Conservation (phyloP, 2,113 vertebrate genomes). For the Excalfactoria chinensis region DNA sequence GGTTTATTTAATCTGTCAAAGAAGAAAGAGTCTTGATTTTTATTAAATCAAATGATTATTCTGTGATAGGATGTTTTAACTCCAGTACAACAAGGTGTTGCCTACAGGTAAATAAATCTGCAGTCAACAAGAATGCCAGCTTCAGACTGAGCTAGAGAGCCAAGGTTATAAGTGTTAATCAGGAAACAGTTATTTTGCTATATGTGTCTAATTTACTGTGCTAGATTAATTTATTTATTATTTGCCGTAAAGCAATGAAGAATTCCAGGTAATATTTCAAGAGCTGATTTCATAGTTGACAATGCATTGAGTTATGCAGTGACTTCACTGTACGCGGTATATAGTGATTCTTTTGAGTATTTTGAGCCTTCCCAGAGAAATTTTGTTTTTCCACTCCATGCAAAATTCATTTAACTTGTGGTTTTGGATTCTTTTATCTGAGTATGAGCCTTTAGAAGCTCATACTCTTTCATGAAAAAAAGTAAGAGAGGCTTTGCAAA, state of each 20-base stretch:
- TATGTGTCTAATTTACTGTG: conserved; percentile 34
- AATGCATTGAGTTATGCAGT: background rate
- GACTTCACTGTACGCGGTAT: background rate
- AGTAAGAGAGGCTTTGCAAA: background rate
- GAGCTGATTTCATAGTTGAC: background rate
- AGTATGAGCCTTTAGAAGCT: background rate
- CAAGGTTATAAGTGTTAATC: conserved; percentile 27
- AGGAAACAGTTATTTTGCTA: conserved; percentile 32
- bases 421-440: background rate
- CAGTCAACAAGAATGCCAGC: conserved; percentile 31
- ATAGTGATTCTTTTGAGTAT: background rate
- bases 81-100: background rate
- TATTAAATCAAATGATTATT: conserved; percentile 17
- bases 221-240: conserved; percentile 13
- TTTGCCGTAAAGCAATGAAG: conserved; percentile 26
- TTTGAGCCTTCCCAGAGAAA: background rate
- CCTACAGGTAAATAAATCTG: conserved; percentile 3
- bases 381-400: background rate
- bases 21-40: conserved; percentile 11
- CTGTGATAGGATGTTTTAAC: background rate
- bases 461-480: background rate
- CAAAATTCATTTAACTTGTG: background rate
- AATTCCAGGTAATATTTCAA: conserved; percentile 19
- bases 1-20: background rate
- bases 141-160: conserved; percentile 44